Base-by-base conservation (phyloP, 2,797 vertebrate genomes). In the Leontocebus nigricollis region DNA sequence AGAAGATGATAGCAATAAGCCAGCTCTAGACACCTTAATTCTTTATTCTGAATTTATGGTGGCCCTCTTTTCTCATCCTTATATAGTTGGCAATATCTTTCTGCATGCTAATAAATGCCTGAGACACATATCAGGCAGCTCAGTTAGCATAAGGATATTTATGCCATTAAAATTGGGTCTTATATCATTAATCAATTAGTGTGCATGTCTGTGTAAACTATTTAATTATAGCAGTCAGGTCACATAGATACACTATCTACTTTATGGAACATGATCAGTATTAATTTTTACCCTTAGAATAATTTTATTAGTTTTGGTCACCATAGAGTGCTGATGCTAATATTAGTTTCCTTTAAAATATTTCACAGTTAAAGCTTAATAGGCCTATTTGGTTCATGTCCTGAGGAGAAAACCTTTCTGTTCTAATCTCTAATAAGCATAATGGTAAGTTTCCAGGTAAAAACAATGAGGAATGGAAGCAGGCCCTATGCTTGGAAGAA, bases 261-360 rank as follows among this genome's bases (percentile, higher is more conserved):
- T 96, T 97, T 94, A 57, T 91, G 80, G 36, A 97, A 95, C 85
- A 52, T 15, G 93, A 95, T 95, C 93, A 92, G 92, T 86, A 9
- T 93, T 97, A 87, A 96, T 98, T 93, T 96, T 97, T 88, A 2
- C 19, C 20, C 85, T 97, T 75, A 64, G 55, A 97, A 61, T 88
- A 96, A 92, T 95, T 98, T 97, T 97, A 92, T 98, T 98, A 98
- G 95, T 96, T 94, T 98, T 98, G 95, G 96, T 93, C 94, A 98
- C 93, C 95, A 97, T 87, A 97, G 93, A 98, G 83, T 95, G 91
- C 93, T 98, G 95, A 98, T 98, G 96, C 36, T 98, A 97, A 96
- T 96, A 97, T 96, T 95, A 83, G 64, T 55, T 92, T 97, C 96
- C 88, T 95, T 20, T 19, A 97, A 98, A 97, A 94, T 91, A 11